Evolutionary conservation across 1,140 invertebrate species (phyloP).

Genomic region (Atta texana): DNA sequence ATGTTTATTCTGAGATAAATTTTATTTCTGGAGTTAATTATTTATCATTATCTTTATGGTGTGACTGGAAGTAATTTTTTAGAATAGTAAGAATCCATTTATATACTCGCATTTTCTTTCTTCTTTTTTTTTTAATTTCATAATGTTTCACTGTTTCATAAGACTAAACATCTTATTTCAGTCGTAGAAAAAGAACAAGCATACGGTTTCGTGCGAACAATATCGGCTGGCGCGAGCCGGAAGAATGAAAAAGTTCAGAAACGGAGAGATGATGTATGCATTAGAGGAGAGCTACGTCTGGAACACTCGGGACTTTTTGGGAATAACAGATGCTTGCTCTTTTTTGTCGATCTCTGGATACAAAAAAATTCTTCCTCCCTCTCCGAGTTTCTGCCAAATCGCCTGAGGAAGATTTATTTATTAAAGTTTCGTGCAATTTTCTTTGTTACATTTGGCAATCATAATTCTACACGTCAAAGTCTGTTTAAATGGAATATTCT

Average conservation of each 20-base stretch:
- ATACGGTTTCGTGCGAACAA: slow-evolving; percentile 68
- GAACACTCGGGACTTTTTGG: slow-evolving; percentile 47
- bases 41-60: slow-evolving; percentile 1
- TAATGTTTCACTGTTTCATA: slow-evolving; percentile 8
- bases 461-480: background rate
- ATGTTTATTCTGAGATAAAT: background rate
- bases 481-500: background rate
- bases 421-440: slow-evolving; percentile 22
- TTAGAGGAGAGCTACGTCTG: slow-evolving; percentile 56
- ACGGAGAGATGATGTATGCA: slow-evolving; percentile 29
- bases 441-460: background rate
- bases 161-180: slow-evolving; percentile 71
- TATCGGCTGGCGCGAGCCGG: slow-evolving; percentile 43
- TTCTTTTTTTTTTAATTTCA: background rate
- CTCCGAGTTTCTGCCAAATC: slow-evolving; percentile 67
- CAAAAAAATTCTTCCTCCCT: slow-evolving; percentile 73
- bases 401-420: slow-evolving; percentile 69
- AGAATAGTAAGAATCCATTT: background rate
- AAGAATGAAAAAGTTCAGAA: slow-evolving; percentile 50
- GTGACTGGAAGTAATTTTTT: background rate
- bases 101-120: background rate
- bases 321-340: slow-evolving; percentile 69
- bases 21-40: background rate
- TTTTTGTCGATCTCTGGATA: slow-evolving; percentile 53
- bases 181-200: slow-evolving; percentile 48